Percentiles rank a stretch among this genome's conserved stretches.
These are phyloP conservation scores for Myopa tessellatipennis DNA, from an alignment of 2,888 invertebrate genomes.

Conservation along the genomic window DNA sequence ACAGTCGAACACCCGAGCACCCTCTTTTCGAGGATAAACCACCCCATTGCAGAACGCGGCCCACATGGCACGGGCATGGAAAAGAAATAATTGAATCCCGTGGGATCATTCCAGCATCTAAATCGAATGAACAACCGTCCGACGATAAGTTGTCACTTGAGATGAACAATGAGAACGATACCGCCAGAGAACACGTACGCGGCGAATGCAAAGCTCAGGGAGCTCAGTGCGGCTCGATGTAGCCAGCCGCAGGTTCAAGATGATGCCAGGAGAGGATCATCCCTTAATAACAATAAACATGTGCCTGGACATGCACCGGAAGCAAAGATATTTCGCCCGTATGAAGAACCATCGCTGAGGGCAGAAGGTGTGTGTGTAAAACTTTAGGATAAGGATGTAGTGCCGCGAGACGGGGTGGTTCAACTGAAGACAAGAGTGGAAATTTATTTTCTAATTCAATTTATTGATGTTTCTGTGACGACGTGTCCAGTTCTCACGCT, in stretches of 20 bases:
- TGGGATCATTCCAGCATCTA: constrained; percentile 30
- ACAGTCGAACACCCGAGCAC: neutral
- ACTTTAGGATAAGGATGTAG: neutral
- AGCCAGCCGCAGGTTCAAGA: constrained; percentile 21
- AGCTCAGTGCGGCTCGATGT: constrained; percentile 1
- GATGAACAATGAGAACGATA: neutral
- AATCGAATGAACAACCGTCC: constrained; percentile 3
- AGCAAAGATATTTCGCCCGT: constrained; percentile 21
- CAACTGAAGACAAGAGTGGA: neutral
- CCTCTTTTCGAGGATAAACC: neutral
- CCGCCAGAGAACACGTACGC: neutral
- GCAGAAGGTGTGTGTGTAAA: constrained; percentile 35
- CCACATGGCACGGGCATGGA: neutral
- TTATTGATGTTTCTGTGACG: constrained; percentile 20
- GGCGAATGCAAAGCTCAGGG: constrained; percentile 27
- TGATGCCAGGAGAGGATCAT: constrained; percentile 36
- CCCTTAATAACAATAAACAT: constrained; percentile 37
- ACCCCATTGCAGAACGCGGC: constrained; percentile 1
- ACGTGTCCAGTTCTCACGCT: constrained; percentile 38
- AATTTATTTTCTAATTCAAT: constrained; percentile 34
- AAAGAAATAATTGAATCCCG: constrained; percentile 32
- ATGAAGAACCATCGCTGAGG: constrained; percentile 24
- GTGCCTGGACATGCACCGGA: constrained; percentile 25
- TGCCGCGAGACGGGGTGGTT: neutral
- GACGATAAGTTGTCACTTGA: constrained; percentile 28